Evolutionary conservation across 53 echinoderm and acorn worm species (phyloP).

Genomic region (Luidia sarsii): DNA sequence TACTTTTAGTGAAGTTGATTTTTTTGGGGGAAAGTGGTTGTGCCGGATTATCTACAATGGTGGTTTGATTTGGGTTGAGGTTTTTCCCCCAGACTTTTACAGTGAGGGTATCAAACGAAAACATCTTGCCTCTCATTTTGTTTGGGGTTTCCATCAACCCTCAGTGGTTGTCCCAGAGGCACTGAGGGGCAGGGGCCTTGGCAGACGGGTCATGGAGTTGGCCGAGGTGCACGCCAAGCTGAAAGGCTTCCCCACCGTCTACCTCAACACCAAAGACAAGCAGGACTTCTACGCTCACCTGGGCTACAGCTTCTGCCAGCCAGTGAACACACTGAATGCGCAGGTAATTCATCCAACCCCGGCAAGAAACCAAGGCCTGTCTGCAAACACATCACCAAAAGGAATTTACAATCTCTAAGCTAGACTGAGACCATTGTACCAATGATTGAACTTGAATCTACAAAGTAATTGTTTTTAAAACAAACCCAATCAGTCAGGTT

Average conservation of each 20-base stretch:
- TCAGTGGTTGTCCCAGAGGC: slow-evolving; percentile 80
- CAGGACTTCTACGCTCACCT: slow-evolving; percentile 88
- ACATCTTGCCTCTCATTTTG: no score
- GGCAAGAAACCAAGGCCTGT: neutral
- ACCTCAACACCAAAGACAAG: slow-evolving; percentile 89
- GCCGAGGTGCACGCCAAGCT: slow-evolving; percentile 67
- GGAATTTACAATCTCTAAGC: neutral
- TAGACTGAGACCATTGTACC: neutral
- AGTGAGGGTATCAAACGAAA: no score
- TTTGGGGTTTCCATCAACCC: no score
- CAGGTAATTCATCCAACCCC: slow-evolving; percentile 54
- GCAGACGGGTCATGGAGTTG: slow-evolving; percentile 80
- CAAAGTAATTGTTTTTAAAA: no score
- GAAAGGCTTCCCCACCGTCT: slow-evolving; percentile 67
- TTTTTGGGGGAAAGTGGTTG: no score
- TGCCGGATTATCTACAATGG: no score
- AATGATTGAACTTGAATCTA: no score
- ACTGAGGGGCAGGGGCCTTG: slow-evolving; percentile 85
- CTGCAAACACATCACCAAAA: neutral
- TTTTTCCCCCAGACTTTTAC: no score
- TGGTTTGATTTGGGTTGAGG: no score
- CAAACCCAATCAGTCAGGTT: no score
- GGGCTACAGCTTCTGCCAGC: slow-evolving; percentile 75
- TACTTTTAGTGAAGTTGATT: no score
- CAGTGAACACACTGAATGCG: slow-evolving; percentile 91